These are phyloP conservation scores for Hoplostethus atlanticus DNA, from an alignment of 2,797 vertebrate species.

Conservation along the genomic window DNA sequence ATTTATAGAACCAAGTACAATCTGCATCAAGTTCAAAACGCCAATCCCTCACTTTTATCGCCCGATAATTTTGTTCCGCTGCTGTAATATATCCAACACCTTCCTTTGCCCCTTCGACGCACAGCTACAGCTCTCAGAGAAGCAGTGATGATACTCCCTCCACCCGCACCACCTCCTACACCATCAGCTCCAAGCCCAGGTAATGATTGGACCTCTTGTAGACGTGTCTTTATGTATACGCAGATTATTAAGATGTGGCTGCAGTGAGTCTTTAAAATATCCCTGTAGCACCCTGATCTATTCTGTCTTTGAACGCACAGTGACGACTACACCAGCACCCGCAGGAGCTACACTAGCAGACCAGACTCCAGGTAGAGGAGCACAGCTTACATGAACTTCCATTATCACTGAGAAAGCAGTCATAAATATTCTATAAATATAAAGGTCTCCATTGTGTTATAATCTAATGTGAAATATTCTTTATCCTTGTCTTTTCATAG, in stretches of 20 bases:
- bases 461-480: conserved; percentile 25
- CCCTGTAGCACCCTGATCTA: background rate
- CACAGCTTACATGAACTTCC: background rate
- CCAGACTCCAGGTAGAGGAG: conserved; percentile 66
- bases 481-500: conserved; percentile 68
- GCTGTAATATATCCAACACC: background rate
- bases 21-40: too few species aligned
- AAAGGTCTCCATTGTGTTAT: background rate
- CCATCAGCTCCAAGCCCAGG: conserved; percentile 64
- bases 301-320: conserved; percentile 48
- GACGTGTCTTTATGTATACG: background rate
- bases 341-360: conserved; percentile 57
- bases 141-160: conserved; percentile 54
- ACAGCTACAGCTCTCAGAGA: conserved; percentile 69
- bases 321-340: conserved; percentile 50
- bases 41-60: too few species aligned
- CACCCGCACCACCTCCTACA: conserved; percentile 63
- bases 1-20: too few species aligned
- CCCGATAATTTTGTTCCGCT: too few species aligned
- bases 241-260: background rate
- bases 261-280: background rate
- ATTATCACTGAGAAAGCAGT: background rate
- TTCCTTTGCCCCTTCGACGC: conserved; percentile 8
- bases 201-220: conserved; percentile 34
- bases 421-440: background rate